phyloP scores from a whole-genome alignment of 2,113 vertebrate genomes.

The Nothocercus julius region DNA sequence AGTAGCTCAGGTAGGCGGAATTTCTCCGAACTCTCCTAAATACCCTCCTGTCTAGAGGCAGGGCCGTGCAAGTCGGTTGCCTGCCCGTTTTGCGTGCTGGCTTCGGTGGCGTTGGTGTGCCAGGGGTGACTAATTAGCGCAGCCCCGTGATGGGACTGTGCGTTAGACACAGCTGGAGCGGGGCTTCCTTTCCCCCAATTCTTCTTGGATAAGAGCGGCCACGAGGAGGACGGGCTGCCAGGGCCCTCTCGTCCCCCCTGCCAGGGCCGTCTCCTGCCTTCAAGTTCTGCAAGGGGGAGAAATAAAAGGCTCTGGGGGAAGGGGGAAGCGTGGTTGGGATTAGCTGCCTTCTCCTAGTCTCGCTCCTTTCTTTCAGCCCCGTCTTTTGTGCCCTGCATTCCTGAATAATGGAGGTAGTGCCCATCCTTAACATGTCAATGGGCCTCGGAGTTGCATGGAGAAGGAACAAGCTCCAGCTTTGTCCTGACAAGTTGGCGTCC shows the following conservation, averaged over 20 bases:
- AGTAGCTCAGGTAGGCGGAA: conserved; percentile 1
- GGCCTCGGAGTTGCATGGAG: neutral
- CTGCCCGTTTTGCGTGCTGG: neutral
- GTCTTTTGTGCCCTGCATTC: neutral
- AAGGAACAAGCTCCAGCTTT: conserved; percentile 1
- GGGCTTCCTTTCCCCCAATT: neutral
- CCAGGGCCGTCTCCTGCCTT: neutral
- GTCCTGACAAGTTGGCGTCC: conserved; percentile 43
- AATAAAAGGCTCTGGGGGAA: neutral
- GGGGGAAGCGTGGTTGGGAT: neutral
- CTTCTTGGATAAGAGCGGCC: neutral
- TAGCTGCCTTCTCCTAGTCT: neutral
- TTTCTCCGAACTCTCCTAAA: neutral
- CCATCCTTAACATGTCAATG: accelerated
- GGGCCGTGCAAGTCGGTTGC: neutral
- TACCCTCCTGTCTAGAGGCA: neutral
- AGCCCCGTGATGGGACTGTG: conserved; percentile 46
- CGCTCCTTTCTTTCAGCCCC: neutral
- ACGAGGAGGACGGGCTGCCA: neutral
- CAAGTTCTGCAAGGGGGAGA: neutral
- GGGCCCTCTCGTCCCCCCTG: neutral
- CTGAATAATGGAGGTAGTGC: neutral
- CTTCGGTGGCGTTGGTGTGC: conserved; percentile 15
- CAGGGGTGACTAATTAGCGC: conserved; percentile 42
- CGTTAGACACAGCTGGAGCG: neutral